Percentiles rank a stretch among this genome's conserved stretches.
phyloP scores from a whole-genome alignment of 2,888 invertebrate species.

The Eupithecia vulgata region DNA sequence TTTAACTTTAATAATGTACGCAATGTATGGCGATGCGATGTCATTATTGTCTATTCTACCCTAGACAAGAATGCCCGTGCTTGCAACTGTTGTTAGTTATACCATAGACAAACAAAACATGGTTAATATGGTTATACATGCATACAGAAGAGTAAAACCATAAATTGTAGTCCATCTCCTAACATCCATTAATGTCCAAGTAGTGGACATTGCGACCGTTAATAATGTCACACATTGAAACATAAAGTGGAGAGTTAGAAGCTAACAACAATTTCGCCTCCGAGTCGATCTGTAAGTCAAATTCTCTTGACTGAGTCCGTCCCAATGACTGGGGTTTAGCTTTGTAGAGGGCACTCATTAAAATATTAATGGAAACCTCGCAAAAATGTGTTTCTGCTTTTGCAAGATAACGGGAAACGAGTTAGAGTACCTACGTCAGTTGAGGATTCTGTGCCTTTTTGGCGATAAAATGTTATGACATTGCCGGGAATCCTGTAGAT shows the following conservation, averaged over 20 bases:
- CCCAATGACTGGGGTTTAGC: constrained; percentile 63
- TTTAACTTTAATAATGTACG: no score
- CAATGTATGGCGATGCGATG: no score
- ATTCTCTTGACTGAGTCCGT: constrained; percentile 60
- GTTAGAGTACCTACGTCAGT: constrained; percentile 32
- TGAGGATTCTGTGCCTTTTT: neutral
- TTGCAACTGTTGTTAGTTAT: no score
- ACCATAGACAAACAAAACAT: no score
- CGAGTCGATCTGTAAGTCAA: constrained; percentile 59
- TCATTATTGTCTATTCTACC: no score
- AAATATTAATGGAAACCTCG: constrained; percentile 63
- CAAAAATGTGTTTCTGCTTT: constrained; percentile 53
- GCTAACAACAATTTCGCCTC: constrained; percentile 54
- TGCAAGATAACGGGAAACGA: constrained; percentile 43
- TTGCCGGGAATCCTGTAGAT: neutral
- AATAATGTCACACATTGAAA: constrained; percentile 29
- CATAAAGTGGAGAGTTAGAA: constrained; percentile 37
- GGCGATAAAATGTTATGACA: neutral
- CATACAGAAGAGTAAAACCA: constrained; percentile 19
- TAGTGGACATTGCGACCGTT: constrained; percentile 19
- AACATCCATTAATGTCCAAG: constrained; percentile 14
- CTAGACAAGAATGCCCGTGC: no score
- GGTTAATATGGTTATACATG: no score
- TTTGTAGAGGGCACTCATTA: constrained; percentile 59
- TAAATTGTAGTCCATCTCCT: constrained; percentile 22